A percentile compares a stretch with the other conserved stretches of the same genome.
phyloP scores from a whole-genome alignment of 1,140 invertebrate species.

The Drosophila nigromelanica region DNA sequence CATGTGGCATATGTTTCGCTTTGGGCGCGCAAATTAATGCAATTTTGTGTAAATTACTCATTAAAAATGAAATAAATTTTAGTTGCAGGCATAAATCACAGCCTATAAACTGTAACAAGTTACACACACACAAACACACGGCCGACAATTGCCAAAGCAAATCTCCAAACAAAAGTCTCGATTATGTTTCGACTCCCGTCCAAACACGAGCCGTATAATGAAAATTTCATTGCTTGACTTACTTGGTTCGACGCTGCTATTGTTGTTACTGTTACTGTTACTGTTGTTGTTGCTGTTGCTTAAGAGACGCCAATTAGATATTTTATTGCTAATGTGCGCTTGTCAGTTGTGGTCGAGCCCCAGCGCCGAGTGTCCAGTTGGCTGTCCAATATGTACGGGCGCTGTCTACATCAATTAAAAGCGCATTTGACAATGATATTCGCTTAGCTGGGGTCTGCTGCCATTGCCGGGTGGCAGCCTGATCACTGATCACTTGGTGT shows the following conservation, averaged over 20 bases:
- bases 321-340: constrained; percentile 81
- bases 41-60: constrained; percentile 83
- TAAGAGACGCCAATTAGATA: constrained; percentile 74
- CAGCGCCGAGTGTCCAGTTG: constrained; percentile 68
- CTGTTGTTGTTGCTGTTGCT: constrained; percentile 38
- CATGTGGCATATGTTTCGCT: constrained; percentile 44
- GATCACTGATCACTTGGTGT: constrained; percentile 28
- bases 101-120: constrained; percentile 68
- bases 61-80: constrained; percentile 80
- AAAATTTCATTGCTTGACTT: constrained; percentile 66
- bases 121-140: constrained; percentile 22
- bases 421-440: constrained; percentile 82
- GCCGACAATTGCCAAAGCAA: constrained; percentile 48
- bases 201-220: constrained; percentile 52
- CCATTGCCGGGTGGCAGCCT: constrained; percentile 37
- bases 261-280: constrained; percentile 36
- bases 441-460: constrained; percentile 50
- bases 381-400: constrained; percentile 75
- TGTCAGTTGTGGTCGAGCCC: constrained; percentile 60
- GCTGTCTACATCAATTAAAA: constrained; percentile 82
- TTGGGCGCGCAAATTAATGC: constrained; percentile 76
- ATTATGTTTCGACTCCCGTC: constrained; percentile 43
- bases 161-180: constrained; percentile 75
- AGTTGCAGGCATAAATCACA: constrained; percentile 74
- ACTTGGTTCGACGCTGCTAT: constrained; percentile 17